Conservation (phyloP, 2,888 invertebrate genomes). For the Ichneumoninae sp. region DNA sequence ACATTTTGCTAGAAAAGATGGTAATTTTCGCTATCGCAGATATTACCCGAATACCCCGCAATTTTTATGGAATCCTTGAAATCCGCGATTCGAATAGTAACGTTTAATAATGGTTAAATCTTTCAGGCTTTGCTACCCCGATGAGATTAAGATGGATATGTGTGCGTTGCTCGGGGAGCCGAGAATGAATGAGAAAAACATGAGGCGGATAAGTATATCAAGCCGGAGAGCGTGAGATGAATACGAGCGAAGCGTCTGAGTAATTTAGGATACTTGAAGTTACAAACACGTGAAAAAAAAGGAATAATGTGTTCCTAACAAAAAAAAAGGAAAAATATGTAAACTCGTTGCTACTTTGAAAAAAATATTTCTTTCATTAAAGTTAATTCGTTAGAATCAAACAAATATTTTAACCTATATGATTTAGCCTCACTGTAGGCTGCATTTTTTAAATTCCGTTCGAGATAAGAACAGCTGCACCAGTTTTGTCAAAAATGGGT, state of each 20-base stretch:
- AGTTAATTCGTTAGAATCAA: not conserved
- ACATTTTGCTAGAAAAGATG: no score
- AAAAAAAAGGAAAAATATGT: not conserved
- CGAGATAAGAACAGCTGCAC: no score
- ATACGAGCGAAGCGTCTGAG: not conserved
- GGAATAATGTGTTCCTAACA: not conserved
- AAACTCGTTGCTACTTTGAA: not conserved
- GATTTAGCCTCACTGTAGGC: no score
- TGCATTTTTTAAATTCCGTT: not conserved
- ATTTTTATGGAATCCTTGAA: conserved; percentile 3
- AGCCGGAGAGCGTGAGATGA: not conserved
- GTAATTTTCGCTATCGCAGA: no score
- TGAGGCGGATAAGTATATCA: not conserved
- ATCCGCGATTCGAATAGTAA: conserved; percentile 18
- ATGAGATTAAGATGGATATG: conserved; percentile 20
- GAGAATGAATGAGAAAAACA: conserved; percentile 12
- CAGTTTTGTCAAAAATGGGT: not conserved
- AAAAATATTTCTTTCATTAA: no score
- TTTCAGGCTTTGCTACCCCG: not conserved
- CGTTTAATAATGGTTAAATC: conserved; percentile 22
- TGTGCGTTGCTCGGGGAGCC: not conserved
- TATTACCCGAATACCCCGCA: no score
- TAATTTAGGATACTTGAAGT: not conserved
- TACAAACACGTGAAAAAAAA: not conserved
- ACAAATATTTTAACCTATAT: no score